Base-by-base conservation (phyloP, 2,797 vertebrate genomes). In the Amphiprion clarkii region DNA sequence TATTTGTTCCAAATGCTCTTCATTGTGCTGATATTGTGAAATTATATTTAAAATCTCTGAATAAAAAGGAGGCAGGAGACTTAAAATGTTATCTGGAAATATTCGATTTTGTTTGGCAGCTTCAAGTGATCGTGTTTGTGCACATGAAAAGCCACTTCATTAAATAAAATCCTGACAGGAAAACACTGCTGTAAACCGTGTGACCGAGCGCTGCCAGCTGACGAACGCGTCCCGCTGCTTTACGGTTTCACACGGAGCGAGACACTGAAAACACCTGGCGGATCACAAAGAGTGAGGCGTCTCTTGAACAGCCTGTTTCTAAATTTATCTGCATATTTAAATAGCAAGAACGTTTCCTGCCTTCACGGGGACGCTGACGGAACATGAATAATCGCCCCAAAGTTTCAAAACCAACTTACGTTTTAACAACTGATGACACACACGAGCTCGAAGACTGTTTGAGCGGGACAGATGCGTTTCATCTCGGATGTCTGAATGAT, bases 281-380 rank as follows among this genome's bases (percentile, higher is more conserved):
- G 60, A 58, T n/a, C 69, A 78, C 79, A 74, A 67, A 79, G 83
- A 85, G 82, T 65, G 54, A 85, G 70, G 83, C 23, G 27, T 66
- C 87, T 90, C 81, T 81, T 78, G 40, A 88, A 83, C 74, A 76
- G 51, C 27, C 70, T 31, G 86, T 87, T 36, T 88, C 87, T 87
- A 87, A 87, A 89, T 85, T 58, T 65, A 81, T 84, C 79, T 64
- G 68, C 82, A 53, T 72, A 84, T 87, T 84, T 78, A 85, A 87
- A 87, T 44, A 68, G 67, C 25, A 59, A 66, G 46, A 81, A 73
- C 53, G 54, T 59, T 72, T 78, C 40, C 62, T 77, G 48, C 51
- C 59, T 69, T 79, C 33, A 56, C 6, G 51, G 74, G 56, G 71
- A 69, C 67, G 55, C 74, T 72, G 76, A 76, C 67, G 55, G 76